These are phyloP conservation scores for Steromphala cineraria DNA, from an alignment of 2,888 invertebrate genomes.

Conservation along the genomic window DNA sequence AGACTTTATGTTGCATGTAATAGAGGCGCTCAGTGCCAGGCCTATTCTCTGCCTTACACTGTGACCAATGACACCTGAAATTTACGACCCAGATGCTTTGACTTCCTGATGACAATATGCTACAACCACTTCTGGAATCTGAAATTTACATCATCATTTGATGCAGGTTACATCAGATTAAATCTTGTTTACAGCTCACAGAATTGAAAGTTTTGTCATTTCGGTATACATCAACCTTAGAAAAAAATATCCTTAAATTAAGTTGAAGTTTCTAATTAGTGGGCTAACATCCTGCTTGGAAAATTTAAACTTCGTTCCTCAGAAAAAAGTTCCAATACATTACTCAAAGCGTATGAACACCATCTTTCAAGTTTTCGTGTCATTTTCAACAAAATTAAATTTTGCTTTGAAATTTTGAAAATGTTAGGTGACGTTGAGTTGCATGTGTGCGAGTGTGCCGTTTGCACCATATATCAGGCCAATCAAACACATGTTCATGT, in stretches of 20 bases:
- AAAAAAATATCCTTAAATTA: too few species aligned
- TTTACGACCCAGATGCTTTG: not conserved
- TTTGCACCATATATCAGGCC: slow-evolving; percentile 16
- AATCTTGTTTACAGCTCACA: too few species aligned
- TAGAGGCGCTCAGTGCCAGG: not conserved
- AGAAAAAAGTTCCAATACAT: not conserved
- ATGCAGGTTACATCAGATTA: too few species aligned
- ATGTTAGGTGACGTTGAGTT: not conserved
- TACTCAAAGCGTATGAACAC: not conserved
- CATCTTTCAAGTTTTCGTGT: not conserved
- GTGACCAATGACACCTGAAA: not conserved
- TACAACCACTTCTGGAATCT: not conserved
- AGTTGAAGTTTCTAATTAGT: too few species aligned
- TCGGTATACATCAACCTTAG: too few species aligned
- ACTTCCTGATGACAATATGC: not conserved
- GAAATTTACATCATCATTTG: too few species aligned
- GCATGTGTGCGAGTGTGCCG: not conserved
- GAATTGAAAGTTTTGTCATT: too few species aligned
- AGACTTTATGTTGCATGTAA: slow-evolving; percentile 17
- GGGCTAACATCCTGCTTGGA: too few species aligned
- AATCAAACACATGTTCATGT: slow-evolving; percentile 7
- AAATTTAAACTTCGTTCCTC: not conserved
- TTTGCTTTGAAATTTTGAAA: slow-evolving; percentile 7
- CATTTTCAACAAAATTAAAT: slow-evolving; percentile 15
- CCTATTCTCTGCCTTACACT: not conserved